Percentiles rank a stretch among this genome's conserved stretches.
These are phyloP conservation scores for Pectinophora gossypiella DNA, from an alignment of 1,140 invertebrate genomes.

Conservation along the genomic window DNA sequence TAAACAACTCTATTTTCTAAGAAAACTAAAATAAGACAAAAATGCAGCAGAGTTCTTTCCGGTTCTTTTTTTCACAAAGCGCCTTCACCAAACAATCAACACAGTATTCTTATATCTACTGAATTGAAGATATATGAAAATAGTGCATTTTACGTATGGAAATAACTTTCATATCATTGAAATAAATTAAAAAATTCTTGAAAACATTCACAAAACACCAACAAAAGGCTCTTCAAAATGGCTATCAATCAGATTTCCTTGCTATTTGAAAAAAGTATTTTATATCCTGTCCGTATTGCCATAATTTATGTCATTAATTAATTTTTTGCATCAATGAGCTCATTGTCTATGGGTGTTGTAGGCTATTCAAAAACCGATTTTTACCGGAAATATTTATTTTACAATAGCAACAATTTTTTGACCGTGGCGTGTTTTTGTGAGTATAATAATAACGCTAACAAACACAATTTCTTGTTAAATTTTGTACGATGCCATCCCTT, in stretches of 20 bases:
- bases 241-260: constrained; percentile 71
- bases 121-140: constrained; percentile 22
- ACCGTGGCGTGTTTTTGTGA: too few relatives aligned
- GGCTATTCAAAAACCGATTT: neutral
- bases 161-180: constrained; percentile 38
- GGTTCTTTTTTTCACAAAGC: constrained; percentile 66
- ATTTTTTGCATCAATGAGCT: constrained; percentile 7
- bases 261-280: constrained; percentile 65
- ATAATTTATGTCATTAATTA: constrained; percentile 13
- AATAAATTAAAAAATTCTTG: constrained; percentile 53
- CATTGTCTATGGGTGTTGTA: constrained; percentile 16
- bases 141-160: constrained; percentile 28
- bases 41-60: constrained; percentile 55
- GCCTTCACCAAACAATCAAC: constrained; percentile 58
- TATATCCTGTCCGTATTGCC: constrained; percentile 73
- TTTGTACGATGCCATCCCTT: too few relatives aligned
- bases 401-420: too few relatives aligned
- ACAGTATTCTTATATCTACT: constrained; percentile 28
- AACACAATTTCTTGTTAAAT: too few relatives aligned
- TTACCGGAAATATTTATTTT: neutral
- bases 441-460: too few relatives aligned
- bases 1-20: constrained; percentile 30
- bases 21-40: constrained; percentile 39
- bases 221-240: constrained; percentile 75
- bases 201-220: constrained; percentile 75